A percentile compares a stretch with the other conserved stretches of the same genome.
Conservation (phyloP, 2,113 vertebrate species). For the Cyphomyrus discorhynchus region DNA sequence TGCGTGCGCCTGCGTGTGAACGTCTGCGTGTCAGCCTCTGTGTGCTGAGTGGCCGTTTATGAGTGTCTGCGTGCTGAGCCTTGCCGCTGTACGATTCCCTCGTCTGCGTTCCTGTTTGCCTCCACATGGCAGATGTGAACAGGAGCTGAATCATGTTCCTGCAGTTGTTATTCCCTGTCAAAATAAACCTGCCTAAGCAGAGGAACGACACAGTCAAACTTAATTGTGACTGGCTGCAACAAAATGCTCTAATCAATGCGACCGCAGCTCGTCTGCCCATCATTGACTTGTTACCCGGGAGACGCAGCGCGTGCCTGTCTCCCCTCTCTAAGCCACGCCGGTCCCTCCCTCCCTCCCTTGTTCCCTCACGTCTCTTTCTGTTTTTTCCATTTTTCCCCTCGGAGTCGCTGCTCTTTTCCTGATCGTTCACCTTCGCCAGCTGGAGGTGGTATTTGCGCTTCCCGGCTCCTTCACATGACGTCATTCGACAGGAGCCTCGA, state of each 20-base stretch:
- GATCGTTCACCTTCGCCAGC: constrained; percentile 24
- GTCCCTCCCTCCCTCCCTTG: constrained; percentile 30
- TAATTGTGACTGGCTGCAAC: constrained; percentile 63
- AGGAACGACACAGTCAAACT: constrained; percentile 16
- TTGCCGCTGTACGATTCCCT: background rate
- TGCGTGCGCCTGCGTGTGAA: background rate
- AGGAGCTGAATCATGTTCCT: background rate
- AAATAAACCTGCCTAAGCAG: constrained; percentile 5
- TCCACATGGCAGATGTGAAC: background rate
- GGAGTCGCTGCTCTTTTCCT: constrained; percentile 28
- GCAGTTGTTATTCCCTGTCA: background rate
- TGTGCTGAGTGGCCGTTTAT: background rate
- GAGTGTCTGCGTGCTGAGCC: background rate
- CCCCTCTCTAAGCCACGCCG: constrained; percentile 27
- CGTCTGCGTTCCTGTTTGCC: background rate
- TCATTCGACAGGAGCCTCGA: background rate
- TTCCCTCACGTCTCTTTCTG: constrained; percentile 37
- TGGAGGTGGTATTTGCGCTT: background rate
- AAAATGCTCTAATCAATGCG: constrained; percentile 61
- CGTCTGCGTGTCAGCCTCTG: background rate
- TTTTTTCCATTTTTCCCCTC: constrained; percentile 30
- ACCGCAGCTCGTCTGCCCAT: constrained; percentile 51
- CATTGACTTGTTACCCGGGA: constrained; percentile 65
- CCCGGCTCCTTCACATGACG: background rate
- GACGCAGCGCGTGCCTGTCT: constrained; percentile 47